Evolutionary conservation across 2,797 vertebrate genomes (phyloP).

Genomic region (Coregonus sp.): DNA sequence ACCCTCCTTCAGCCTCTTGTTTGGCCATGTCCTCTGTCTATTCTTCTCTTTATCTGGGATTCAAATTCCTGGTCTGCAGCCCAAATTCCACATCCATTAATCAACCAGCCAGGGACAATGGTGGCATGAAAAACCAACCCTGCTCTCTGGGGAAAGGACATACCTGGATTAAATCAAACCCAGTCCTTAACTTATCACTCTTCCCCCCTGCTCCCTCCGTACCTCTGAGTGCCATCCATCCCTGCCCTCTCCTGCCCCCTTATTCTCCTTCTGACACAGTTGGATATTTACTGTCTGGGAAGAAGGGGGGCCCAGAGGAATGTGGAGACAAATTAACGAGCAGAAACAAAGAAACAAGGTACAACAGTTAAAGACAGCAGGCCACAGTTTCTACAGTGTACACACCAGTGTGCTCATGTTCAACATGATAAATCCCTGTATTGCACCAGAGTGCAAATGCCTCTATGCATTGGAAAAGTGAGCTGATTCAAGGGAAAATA

Average conservation of each 20-base stretch:
- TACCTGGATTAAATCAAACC: neutral
- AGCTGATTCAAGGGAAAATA: neutral
- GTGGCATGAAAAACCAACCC: neutral
- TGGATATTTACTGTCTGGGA: neutral
- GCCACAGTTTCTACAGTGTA: neutral
- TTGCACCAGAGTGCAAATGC: neutral
- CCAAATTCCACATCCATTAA: neutral
- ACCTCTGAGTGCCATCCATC: neutral
- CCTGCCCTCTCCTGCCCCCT: neutral
- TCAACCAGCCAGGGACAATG: neutral
- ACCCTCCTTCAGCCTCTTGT: neutral
- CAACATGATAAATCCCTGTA: neutral
- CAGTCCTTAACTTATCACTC: neutral
- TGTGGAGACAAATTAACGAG: neutral
- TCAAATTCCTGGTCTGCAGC: neutral
- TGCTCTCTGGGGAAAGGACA: neutral
- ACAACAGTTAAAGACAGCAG: neutral
- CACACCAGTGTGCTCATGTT: neutral
- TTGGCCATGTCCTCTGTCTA: neutral
- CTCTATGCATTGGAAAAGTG: neutral
- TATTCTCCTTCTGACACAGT: conserved; percentile 8
- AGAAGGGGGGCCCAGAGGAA: conserved; percentile 9
- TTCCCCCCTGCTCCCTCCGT: neutral
- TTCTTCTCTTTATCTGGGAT: neutral
- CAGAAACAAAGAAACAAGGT: neutral